Conservation (phyloP, 2,888 invertebrate species). For the Xanthorhoe designata region DNA sequence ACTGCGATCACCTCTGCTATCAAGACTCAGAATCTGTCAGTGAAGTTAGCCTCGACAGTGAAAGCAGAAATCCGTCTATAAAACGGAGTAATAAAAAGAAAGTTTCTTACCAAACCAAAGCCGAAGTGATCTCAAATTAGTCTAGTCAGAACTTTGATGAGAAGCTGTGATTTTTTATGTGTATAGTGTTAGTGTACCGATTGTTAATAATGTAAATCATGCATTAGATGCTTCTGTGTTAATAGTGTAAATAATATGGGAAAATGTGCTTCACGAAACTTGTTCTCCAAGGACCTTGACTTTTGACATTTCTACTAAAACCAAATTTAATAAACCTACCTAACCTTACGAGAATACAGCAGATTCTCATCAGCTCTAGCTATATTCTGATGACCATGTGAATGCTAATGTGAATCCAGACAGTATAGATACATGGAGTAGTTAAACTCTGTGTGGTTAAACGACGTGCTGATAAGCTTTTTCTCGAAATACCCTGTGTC, state of each 20-base stretch:
- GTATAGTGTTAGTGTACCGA: constrained; percentile 51
- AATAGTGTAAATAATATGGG: constrained; percentile 48
- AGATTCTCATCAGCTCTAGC: no score
- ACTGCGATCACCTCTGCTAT: constrained; percentile 65
- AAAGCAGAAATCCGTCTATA: constrained; percentile 72
- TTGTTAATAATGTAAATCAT: constrained; percentile 33
- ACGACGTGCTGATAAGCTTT: no score
- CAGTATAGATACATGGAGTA: no score
- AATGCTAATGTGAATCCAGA: no score
- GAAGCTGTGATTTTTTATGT: constrained; percentile 82
- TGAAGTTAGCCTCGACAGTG: constrained; percentile 77
- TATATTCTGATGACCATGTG: no score
- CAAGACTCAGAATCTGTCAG: constrained; percentile 75
- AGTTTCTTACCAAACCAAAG: constrained; percentile 77
- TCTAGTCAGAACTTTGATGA: constrained; percentile 63
- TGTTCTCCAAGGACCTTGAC: not conserved
- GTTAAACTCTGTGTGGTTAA: no score
- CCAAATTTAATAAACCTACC: no score
- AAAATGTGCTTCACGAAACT: constrained; percentile 63
- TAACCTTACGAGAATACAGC: no score
- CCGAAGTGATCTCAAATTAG: constrained; percentile 60
- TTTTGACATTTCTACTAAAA: not conserved
- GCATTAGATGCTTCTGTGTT: constrained; percentile 45
- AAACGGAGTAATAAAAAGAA: constrained; percentile 67
- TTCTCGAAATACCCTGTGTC: no score